Conservation (phyloP, 2,888 invertebrate genomes). For the Rosalia funebris region DNA sequence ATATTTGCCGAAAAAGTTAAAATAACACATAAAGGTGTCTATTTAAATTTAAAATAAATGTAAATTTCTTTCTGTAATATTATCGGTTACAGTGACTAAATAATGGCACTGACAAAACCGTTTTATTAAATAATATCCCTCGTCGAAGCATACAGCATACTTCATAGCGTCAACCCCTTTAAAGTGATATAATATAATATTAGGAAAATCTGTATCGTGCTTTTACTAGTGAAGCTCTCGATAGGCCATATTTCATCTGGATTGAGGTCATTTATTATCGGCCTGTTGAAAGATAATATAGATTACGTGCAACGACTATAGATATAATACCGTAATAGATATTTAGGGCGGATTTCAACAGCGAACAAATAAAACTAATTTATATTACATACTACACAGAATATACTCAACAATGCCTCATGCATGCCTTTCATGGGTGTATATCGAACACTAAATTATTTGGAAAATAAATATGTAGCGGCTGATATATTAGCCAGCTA, state of each 20-base stretch:
- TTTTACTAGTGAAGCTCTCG: conserved; percentile 34
- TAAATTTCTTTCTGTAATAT: too few relatives aligned
- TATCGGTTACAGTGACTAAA: too few relatives aligned
- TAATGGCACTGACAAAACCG: not conserved
- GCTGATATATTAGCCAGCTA: not conserved
- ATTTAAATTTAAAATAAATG: too few relatives aligned
- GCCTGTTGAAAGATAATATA: conserved; percentile 54
- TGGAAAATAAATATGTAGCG: not conserved
- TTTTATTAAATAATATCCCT: not conserved
- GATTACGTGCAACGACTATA: conserved; percentile 52
- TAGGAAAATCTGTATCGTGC: conserved; percentile 41
- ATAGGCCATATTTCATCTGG: conserved; percentile 48
- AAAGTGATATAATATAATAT: conserved; percentile 32
- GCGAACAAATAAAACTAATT: conserved; percentile 35
- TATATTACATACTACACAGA: conserved; percentile 21
- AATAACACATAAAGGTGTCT: too few relatives aligned
- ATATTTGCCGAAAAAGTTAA: too few relatives aligned
- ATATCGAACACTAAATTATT: not conserved
- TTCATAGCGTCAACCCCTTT: conserved; percentile 17
- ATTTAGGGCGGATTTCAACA: conserved; percentile 34
- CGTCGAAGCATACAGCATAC: not conserved
- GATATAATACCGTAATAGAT: conserved; percentile 47
- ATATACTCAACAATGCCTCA: conserved; percentile 14
- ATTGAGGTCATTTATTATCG: conserved; percentile 52
- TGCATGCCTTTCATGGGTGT: not conserved